Evolutionary conservation across 92 coral and sea anemone genomes (phyloP), one percentile per base, ranked within the genome.

Genomic region (Plumapathes pennacea): DNA sequence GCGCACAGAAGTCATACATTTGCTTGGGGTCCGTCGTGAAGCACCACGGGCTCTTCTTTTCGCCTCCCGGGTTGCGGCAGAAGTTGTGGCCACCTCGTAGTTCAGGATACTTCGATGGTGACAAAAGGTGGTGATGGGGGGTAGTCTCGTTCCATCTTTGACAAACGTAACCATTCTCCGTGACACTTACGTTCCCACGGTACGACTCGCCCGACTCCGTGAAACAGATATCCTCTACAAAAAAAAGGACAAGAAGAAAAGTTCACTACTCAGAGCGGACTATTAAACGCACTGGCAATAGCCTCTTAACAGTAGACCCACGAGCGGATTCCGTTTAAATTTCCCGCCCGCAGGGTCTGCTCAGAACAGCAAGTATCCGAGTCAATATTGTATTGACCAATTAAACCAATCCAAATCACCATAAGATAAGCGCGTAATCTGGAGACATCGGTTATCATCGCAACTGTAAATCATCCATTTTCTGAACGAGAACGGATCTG

Each of bases 51-150:
- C 64, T 57, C 26, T 68, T 57, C 38, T 78, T 88, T 53, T 92
- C 85, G 9, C 98, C 98, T 27, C 98, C 91, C 0, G 96, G 98
- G 38, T 92, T 92, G 52, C 98, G 76, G 54, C 98, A 92, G 49
- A 83, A 92, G 55, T 92, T 92, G 9, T 84, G 96, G 4, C 90
- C 97, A 7, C 83, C 96, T n/a, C 70, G 67, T 6, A 92, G 62
- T 44, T 87, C 88, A 4, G 86, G 88, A 19, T 83, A 77, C 18
- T 71, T 78, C 4, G 84, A 29, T 23, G 84, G 80, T 6, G 89
- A 71, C 46, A 87, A 38, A 19, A 76, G 37, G 46, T 85, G 92
- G 45, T 26, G 77, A 42, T 81, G 95, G 41, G 97, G 97, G 18
- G 54, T 68, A 0, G 85, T 72, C 14, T 46, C 34, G 48, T 84